Evolutionary conservation across 2,113 vertebrate species (phyloP).

Genomic region (Calidris pygmaea): DNA sequence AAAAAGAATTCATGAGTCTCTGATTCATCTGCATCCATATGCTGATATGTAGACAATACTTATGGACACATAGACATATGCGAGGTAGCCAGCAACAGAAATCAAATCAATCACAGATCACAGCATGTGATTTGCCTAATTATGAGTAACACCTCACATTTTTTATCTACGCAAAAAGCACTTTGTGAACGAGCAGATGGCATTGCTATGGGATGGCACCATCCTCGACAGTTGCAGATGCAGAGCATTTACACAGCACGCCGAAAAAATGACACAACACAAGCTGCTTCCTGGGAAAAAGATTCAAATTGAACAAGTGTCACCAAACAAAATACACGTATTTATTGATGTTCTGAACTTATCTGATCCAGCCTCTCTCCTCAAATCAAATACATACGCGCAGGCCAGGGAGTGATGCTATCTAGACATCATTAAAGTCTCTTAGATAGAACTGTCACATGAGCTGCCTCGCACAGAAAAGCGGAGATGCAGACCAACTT

Average conservation of each 20-base stretch:
- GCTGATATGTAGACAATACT: conserved; percentile 56
- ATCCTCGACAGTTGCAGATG: conserved; percentile 68
- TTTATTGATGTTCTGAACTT: conserved; percentile 47
- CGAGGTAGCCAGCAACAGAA: conserved; percentile 35
- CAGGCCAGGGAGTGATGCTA: conserved; percentile 24
- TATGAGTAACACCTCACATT: conserved; percentile 66
- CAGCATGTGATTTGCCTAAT: conserved; percentile 70
- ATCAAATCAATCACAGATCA: conserved; percentile 63
- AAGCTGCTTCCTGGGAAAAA: conserved; percentile 50
- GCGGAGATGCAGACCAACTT: conserved; percentile 15
- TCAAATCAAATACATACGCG: background rate
- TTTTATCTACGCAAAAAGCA: conserved; percentile 62
- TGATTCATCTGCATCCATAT: conserved; percentile 60
- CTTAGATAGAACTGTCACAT: background rate
- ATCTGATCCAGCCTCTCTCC: conserved; percentile 46
- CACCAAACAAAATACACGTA: conserved; percentile 50
- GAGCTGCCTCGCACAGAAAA: background rate
- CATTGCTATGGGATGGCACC: conserved; percentile 59
- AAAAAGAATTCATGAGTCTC: conserved; percentile 26
- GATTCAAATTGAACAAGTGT: conserved; percentile 57
- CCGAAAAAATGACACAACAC: conserved; percentile 67
- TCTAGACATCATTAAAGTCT: conserved; percentile 11
- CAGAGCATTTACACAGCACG: conserved; percentile 39
- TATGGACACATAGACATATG: conserved; percentile 24
- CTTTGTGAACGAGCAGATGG: conserved; percentile 70